phyloP scores from a whole-genome alignment of 2,888 invertebrate species.

The Lymantria dispar region DNA sequence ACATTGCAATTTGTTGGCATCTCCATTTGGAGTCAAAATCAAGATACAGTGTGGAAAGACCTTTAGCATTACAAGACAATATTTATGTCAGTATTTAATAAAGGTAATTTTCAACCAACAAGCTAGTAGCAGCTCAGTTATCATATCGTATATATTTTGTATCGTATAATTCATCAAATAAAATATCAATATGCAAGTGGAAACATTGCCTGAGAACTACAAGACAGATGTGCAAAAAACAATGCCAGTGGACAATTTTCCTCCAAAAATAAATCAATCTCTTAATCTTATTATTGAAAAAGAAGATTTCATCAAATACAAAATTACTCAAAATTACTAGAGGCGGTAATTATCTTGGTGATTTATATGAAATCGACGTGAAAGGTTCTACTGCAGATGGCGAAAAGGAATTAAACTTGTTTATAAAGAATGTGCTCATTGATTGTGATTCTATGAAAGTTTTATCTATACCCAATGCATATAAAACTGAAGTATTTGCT shows the following conservation, averaged over 20 bases:
- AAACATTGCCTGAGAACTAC: neutral
- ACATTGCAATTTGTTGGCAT: too few species aligned
- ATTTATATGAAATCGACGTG: constrained; percentile 40
- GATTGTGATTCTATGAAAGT: too few species aligned
- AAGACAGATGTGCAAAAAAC: neutral
- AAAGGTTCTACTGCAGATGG: constrained; percentile 41
- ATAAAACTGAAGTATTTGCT: constrained; percentile 38
- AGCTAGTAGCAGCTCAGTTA: too few species aligned
- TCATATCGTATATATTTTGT: too few species aligned
- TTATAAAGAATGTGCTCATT: too few species aligned
- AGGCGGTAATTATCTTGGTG: constrained; percentile 47
- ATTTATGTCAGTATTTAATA: too few species aligned
- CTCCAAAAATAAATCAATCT: neutral
- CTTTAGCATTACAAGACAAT: too few species aligned
- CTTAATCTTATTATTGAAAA: constrained; percentile 18
- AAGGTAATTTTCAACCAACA: too few species aligned
- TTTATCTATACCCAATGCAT: constrained; percentile 33
- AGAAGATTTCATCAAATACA: constrained; percentile 23
- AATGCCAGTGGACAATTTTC: neutral
- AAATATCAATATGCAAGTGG: neutral
- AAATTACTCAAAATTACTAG: constrained; percentile 27
- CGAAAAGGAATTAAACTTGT: too few species aligned
- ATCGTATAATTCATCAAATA: too few species aligned
- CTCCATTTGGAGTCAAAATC: too few species aligned
- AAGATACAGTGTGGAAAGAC: too few species aligned